phyloP scores from a whole-genome alignment of 2,113 vertebrate genomes.

The Carollia perspicillata region DNA sequence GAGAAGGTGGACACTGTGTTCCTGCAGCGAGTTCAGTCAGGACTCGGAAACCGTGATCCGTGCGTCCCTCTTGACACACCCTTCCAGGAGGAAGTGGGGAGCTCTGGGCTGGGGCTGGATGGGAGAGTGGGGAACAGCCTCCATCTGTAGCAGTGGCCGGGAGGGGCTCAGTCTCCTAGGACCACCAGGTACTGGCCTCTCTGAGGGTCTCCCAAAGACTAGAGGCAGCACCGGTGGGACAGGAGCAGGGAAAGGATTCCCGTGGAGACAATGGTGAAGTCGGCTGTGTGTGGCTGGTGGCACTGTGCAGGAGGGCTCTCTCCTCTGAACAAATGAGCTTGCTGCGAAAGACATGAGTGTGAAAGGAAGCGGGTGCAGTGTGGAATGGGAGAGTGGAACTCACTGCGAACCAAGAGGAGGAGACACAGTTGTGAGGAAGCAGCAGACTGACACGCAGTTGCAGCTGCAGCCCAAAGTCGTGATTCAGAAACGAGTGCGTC shows the following conservation, averaged over 20 bases:
- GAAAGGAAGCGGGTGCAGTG: background rate
- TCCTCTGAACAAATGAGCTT: background rate
- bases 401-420: background rate
- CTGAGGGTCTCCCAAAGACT: background rate
- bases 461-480: no score
- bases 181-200: background rate
- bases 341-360: no score
- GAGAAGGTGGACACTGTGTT: background rate
- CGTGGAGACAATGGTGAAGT: background rate
- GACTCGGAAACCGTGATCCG: background rate
- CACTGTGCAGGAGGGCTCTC: no score
- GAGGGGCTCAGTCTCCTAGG: background rate
- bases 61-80: background rate
- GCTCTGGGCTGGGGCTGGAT: background rate
- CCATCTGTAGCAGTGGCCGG: background rate
- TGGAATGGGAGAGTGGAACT: background rate
- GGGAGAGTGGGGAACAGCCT: background rate
- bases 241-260: background rate
- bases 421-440: background rate
- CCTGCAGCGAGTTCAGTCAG: background rate
- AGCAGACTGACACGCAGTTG: background rate
- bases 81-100: background rate
- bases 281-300: no score
- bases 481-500: background rate
- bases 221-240: background rate